Conservation (phyloP, 2,888 invertebrate genomes). For the Sialis lutaria region DNA sequence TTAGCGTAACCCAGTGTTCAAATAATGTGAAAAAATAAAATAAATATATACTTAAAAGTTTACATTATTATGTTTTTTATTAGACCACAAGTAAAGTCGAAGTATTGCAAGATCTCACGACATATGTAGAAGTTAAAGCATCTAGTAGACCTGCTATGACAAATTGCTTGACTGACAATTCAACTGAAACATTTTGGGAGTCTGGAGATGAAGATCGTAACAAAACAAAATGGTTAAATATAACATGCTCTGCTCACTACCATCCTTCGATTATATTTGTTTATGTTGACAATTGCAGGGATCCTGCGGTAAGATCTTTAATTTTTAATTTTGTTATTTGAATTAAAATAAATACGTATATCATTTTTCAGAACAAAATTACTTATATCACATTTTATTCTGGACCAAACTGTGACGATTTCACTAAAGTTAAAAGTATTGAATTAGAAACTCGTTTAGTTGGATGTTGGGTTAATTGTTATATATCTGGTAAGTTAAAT, state of each 20-base stretch:
- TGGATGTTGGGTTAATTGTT: conserved; percentile 87
- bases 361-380: conserved; percentile 64
- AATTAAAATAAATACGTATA: not conserved
- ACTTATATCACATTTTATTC: conserved; percentile 69
- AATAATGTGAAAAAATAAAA: too few relatives aligned
- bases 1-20: too few relatives aligned
- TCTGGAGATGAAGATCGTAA: conserved; percentile 93
- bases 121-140: conserved; percentile 61
- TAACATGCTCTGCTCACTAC: conserved; percentile 42
- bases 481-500: conserved; percentile 42
- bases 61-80: conserved; percentile 5
- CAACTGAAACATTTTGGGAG: conserved; percentile 98
- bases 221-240: conserved; percentile 72
- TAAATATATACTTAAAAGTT: too few relatives aligned
- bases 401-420: conserved; percentile 66
- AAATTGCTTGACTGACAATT: conserved; percentile 78
- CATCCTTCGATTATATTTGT: conserved; percentile 62
- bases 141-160: conserved; percentile 92
- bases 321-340: not conserved
- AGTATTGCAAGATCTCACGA: conserved; percentile 55
- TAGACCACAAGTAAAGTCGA: conserved; percentile 35
- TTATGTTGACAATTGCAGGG: conserved; percentile 88
- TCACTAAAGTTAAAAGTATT: conserved; percentile 60
- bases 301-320: conserved; percentile 49
- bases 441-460: conserved; percentile 62